These are phyloP conservation scores for Trachelipus rathkii DNA, from an alignment of 1,140 invertebrate species.

Conservation along the genomic window DNA sequence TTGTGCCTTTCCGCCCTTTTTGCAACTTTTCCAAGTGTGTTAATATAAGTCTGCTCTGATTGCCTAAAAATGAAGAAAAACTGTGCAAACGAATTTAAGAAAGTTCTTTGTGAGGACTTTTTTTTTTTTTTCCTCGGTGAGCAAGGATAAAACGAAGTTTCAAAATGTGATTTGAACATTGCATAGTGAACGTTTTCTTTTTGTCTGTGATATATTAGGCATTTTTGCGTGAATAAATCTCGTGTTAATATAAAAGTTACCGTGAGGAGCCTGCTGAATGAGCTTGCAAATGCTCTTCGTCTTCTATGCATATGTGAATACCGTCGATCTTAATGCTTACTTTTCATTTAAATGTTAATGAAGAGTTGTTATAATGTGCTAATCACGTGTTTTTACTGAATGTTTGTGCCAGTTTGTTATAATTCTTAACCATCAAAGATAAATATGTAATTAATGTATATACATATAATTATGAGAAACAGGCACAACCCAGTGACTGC, in stretches of 20 bases:
- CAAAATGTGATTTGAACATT: background rate
- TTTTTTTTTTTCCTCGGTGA: background rate
- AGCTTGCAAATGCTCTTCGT: conserved; percentile 4
- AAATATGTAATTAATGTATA: too few species aligned
- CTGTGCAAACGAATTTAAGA: background rate
- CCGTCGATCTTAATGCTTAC: too few species aligned
- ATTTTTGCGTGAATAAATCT: background rate
- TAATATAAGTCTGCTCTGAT: background rate
- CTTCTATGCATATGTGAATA: conserved; percentile 8
- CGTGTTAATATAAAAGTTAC: background rate
- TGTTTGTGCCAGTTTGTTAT: background rate
- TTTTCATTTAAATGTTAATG: too few species aligned
- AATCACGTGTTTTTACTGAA: background rate
- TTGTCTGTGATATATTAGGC: conserved; percentile 9
- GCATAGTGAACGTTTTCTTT: background rate
- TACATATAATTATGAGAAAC: background rate
- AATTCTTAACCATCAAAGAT: background rate
- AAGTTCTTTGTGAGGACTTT: background rate
- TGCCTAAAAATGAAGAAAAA: background rate
- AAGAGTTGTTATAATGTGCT: background rate
- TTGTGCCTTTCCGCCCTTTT: conserved; percentile 6
- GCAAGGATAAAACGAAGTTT: background rate
- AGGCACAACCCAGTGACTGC: background rate
- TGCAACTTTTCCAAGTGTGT: background rate
- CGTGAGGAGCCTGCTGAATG: background rate